Evolutionary conservation across 2,113 vertebrate species (phyloP), one percentile per base, ranked within the genome.

Genomic region (Grammomys dolichurus): DNA sequence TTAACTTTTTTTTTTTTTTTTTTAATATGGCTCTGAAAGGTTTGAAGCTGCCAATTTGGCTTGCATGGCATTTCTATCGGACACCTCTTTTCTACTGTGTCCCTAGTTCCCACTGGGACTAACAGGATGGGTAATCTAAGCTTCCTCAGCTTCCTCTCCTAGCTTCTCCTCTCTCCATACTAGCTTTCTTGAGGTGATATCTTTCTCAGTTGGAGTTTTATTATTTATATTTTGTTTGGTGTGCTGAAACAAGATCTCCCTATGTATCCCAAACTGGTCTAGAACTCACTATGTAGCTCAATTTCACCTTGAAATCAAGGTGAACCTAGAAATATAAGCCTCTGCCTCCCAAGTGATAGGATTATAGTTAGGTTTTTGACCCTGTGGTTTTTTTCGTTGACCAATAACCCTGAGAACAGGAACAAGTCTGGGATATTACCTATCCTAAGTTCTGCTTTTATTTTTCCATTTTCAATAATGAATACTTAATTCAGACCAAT

Each of bases 61-160:
- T 89, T 82, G 19, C 33, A 10, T 11, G 13, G 1, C 14, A 4
- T 93, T 87, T 85, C 85, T 43, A 4, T 1, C 28, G 76, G 36
- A 20, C 3, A 63, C 58, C 3, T 40, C 1, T 17, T 3, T 26
- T 43, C 33, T 28, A 28, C 3, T 10, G 12, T 5, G 40, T 89
- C 8, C 20, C 48, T 51, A 46, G 7, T 3, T 31, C 13, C 3
- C n/a, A 65, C 28, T 10, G 6, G 20, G 22, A 43, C 0, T 7
- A n/a, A 58, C 65, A 65, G 33, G 26, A 14, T 60, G 70, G 33
- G 28, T 65, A 60, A 60, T 1, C 56, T 28, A 31, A 16, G 0
- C 58, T 85, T 75, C 20, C 33, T 0, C 36, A 36, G 0, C 56
- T 80, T 70, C 43, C 16, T 73, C 48, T 65, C 26, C 56, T 43